Evolutionary conservation across 2,888 invertebrate genomes (phyloP).

Genomic region (Drosophila dives): DNA sequence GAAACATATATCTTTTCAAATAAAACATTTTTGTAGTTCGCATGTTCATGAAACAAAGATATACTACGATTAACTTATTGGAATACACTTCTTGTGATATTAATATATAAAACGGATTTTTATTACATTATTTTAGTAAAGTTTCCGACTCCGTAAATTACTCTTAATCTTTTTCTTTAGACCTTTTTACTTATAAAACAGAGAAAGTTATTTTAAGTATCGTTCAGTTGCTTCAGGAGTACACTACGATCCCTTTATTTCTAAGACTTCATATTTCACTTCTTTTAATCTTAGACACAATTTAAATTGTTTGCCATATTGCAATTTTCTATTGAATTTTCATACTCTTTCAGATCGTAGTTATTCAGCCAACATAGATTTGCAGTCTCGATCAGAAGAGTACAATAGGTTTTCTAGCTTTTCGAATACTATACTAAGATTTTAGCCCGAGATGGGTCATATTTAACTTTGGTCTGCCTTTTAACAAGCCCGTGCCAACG

Average conservation of each 20-base stretch:
- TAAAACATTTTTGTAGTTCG: neutral
- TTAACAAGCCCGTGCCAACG: neutral
- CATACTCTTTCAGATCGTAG: neutral
- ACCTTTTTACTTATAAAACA: neutral
- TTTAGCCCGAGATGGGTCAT: neutral
- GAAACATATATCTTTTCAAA: neutral
- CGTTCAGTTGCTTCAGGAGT: neutral
- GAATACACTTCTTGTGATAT: neutral
- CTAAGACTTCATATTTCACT: neutral
- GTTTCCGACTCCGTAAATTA: neutral
- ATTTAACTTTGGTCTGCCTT: neutral
- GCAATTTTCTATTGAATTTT: neutral
- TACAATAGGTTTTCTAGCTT: neutral
- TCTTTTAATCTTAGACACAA: neutral
- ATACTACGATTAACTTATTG: too few relatives aligned
- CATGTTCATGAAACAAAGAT: neutral
- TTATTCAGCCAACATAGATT: neutral
- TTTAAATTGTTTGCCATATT: neutral
- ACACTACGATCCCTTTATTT: neutral
- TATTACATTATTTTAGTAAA: neutral
- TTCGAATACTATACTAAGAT: neutral
- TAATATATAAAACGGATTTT: neutral
- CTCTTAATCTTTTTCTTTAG: neutral
- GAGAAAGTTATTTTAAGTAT: neutral
- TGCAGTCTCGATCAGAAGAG: neutral